phyloP scores from a whole-genome alignment of 2,113 vertebrate species.

The Empidonax alnorum region DNA sequence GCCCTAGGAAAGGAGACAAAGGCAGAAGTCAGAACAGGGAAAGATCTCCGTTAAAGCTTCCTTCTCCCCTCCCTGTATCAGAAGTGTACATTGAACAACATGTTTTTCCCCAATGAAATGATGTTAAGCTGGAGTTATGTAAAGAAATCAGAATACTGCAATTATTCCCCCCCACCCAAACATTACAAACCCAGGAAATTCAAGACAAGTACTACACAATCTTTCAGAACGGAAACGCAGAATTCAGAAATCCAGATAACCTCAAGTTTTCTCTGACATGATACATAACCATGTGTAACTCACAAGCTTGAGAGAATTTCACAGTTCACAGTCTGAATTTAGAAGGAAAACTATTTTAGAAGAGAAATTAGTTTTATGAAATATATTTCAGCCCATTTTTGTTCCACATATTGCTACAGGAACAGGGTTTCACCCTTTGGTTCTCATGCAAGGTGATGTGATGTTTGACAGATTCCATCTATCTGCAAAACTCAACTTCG shows the following conservation, averaged over 20 bases:
- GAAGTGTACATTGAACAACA: background rate
- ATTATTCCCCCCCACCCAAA: background rate
- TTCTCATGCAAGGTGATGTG: background rate
- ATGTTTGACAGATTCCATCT: background rate
- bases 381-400: background rate
- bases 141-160: background rate
- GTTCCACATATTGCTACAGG: background rate
- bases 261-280: background rate
- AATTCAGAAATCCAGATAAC: background rate
- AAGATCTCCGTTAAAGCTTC: background rate
- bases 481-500: background rate
- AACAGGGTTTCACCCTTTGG: background rate
- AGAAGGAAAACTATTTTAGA: background rate
- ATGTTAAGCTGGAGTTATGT: background rate
- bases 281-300: background rate
- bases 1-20: background rate
- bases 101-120: background rate
- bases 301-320: background rate
- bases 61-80: background rate
- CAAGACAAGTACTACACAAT: background rate
- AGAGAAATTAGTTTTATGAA: background rate
- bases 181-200: background rate
- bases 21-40: background rate
- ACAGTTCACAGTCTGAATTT: background rate
- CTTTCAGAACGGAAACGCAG: background rate